These are phyloP conservation scores for Noctua comes DNA, from an alignment of 2,888 invertebrate species.

Conservation along the genomic window DNA sequence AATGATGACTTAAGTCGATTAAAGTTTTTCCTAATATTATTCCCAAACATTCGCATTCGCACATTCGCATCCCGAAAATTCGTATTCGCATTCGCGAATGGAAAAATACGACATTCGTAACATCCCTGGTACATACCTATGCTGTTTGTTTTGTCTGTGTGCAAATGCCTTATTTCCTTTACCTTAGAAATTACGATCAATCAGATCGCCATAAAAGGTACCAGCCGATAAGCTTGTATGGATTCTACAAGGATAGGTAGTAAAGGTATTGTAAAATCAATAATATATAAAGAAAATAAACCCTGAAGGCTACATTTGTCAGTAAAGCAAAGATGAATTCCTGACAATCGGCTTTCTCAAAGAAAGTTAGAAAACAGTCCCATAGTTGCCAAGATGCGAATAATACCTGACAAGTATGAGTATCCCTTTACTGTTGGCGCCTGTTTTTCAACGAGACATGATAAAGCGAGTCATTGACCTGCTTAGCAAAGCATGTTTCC, in stretches of 20 bases:
- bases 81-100: too few species aligned
- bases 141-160: too few species aligned
- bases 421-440: slow-evolving; percentile 32
- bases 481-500: slow-evolving; percentile 63
- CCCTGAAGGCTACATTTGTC: background rate
- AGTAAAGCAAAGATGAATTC: background rate
- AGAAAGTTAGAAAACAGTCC: slow-evolving; percentile 17
- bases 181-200: too few species aligned
- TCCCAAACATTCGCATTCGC: too few species aligned
- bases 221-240: background rate
- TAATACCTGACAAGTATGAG: slow-evolving; percentile 23
- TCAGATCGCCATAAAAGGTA: too few species aligned
- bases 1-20: too few species aligned
- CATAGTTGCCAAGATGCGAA: slow-evolving; percentile 4
- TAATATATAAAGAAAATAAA: background rate
- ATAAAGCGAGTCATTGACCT: slow-evolving; percentile 67
- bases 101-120: too few species aligned
- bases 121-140: too few species aligned
- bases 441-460: slow-evolving; percentile 48
- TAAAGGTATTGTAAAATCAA: background rate
- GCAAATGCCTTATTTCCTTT: too few species aligned
- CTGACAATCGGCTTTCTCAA: slow-evolving; percentile 9
- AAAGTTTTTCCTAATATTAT: too few species aligned
- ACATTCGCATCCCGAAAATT: too few species aligned
- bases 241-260: background rate